phyloP scores from a whole-genome alignment of 2,113 vertebrate genomes.

The Entelurus aequoreus region DNA sequence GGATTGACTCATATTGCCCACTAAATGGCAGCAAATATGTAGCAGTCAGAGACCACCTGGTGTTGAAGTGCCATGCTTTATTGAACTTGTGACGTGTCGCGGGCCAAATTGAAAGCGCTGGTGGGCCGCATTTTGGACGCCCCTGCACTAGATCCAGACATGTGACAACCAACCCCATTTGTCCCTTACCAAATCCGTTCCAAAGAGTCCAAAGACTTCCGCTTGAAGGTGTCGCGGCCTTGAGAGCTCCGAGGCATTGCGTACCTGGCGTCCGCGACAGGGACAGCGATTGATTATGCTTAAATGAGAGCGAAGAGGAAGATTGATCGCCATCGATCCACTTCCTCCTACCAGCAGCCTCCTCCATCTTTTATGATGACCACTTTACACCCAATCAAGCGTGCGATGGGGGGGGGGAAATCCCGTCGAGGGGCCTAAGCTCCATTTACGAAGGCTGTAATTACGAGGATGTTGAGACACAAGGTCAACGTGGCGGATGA shows the following conservation, averaged over 20 bases:
- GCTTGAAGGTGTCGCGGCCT: constrained; percentile 32
- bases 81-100: too few relatives aligned
- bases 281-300: constrained; percentile 61
- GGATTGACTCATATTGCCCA: too few relatives aligned
- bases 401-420: constrained; percentile 31
- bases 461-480: constrained; percentile 50
- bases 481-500: constrained; percentile 48
- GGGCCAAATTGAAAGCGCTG: too few relatives aligned
- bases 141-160: too few relatives aligned
- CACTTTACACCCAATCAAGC: constrained; percentile 59
- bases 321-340: constrained; percentile 63
- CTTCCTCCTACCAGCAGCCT: constrained; percentile 39
- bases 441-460: constrained; percentile 57
- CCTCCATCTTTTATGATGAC: constrained; percentile 65
- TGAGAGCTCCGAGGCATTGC: constrained; percentile 29
- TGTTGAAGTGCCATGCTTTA: too few relatives aligned
- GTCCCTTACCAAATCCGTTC: background rate
- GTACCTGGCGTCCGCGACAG: constrained; percentile 52
- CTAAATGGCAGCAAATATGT: too few relatives aligned
- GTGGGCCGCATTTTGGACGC: too few relatives aligned
- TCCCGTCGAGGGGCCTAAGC: constrained; percentile 56
- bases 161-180: too few relatives aligned
- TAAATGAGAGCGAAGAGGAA: constrained; percentile 65
- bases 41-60: too few relatives aligned
- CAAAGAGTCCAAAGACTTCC: constrained; percentile 30